These are phyloP conservation scores for Lottia scabra DNA, from an alignment of 2,888 invertebrate species.

Conservation along the genomic window DNA sequence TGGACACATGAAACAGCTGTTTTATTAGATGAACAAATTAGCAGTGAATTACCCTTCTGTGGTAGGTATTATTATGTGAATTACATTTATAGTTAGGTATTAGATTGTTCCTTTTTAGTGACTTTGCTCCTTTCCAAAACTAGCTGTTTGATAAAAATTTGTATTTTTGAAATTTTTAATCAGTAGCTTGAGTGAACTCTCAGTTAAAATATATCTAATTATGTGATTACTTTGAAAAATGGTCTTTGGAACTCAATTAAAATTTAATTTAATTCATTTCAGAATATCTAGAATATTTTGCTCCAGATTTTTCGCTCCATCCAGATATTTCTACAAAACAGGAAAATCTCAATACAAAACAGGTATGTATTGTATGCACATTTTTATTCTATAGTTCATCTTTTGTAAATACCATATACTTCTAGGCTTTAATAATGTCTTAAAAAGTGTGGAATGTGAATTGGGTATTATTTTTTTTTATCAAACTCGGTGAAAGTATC, in stretches of 20 bases:
- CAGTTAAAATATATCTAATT: too few relatives aligned
- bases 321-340: slow-evolving; percentile 87
- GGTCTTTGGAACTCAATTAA: too few relatives aligned
- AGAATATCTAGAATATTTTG: slow-evolving; percentile 97
- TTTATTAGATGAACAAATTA: slow-evolving; percentile 89
- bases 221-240: too few relatives aligned
- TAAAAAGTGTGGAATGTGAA: too few relatives aligned
- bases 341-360: slow-evolving; percentile 95
- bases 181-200: too few relatives aligned
- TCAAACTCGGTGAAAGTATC: too few relatives aligned
- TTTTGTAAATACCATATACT: neutral
- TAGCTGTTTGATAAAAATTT: too few relatives aligned
- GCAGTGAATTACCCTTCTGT: slow-evolving; percentile 94
- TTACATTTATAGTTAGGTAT: neutral
- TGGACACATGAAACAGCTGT: slow-evolving; percentile 99
- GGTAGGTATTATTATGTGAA: slow-evolving; percentile 50
- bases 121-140: too few relatives aligned
- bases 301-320: slow-evolving; percentile 95
- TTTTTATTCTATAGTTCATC: neutral
- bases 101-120: neutral
- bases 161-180: too few relatives aligned
- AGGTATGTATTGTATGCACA: slow-evolving; percentile 56
- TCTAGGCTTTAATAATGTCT: neutral
- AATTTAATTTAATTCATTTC: slow-evolving; percentile 24
- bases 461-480: too few relatives aligned